These are phyloP conservation scores for Struthio camelus DNA, from an alignment of 2,113 vertebrate genomes.

Conservation along the genomic window DNA sequence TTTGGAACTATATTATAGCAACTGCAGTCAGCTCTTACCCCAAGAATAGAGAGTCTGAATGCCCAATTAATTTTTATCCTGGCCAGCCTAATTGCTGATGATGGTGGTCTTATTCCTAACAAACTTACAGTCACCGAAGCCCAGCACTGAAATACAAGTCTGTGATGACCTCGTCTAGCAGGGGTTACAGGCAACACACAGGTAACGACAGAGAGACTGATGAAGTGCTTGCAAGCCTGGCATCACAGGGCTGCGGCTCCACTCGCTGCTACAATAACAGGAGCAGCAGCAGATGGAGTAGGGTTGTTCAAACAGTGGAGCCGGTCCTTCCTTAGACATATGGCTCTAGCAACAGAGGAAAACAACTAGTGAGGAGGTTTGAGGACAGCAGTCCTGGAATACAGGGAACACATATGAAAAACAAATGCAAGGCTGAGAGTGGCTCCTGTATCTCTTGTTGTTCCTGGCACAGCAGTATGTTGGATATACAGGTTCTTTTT, in stretches of 20 bases:
- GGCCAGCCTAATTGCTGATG: not conserved
- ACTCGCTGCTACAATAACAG: not conserved
- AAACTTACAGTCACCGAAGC: not conserved
- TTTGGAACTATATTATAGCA: not conserved
- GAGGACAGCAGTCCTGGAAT: constrained; percentile 40
- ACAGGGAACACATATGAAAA: not conserved
- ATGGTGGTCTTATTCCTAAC: not conserved
- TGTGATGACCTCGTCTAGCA: not conserved
- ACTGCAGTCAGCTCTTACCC: not conserved
- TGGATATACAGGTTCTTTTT: not conserved
- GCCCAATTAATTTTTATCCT: not conserved
- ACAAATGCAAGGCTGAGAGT: constrained; percentile 23
- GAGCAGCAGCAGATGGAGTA: constrained; percentile 42
- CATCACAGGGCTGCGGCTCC: not conserved
- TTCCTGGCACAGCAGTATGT: not conserved
- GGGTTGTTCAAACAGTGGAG: constrained; percentile 20
- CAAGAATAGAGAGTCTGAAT: not conserved
- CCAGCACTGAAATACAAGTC: not conserved
- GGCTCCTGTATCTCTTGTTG: constrained; percentile 21
- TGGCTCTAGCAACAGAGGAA: constrained; percentile 21
- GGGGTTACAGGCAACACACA: not conserved
- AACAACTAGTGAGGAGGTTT: constrained; percentile 17
- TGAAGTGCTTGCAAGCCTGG: not conserved
- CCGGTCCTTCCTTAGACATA: constrained; percentile 10
- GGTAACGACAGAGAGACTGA: not conserved